These are phyloP conservation scores for Eugnorisma glareosa DNA, from an alignment of 2,888 invertebrate species.

Conservation along the genomic window DNA sequence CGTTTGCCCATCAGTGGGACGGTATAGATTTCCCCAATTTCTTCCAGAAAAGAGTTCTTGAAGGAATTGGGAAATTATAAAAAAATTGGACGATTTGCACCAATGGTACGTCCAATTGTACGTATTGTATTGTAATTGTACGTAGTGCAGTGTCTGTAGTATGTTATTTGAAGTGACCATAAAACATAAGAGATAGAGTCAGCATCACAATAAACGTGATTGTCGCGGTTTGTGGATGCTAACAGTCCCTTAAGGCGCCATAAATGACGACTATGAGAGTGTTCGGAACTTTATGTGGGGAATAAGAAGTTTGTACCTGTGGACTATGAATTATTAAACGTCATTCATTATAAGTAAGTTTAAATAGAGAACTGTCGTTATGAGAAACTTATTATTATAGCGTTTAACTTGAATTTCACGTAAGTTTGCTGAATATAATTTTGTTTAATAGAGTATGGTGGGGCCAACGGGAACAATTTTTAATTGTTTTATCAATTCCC, in stretches of 20 bases:
- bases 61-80: not conserved
- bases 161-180: slow-evolving; percentile 14
- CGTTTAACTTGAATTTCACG: not conserved
- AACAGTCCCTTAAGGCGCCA: slow-evolving; percentile 32
- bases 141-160: not conserved
- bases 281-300: not conserved
- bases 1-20: not conserved
- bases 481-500: too few species aligned
- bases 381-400: not conserved
- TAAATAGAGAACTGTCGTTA: not conserved
- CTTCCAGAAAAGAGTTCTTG: not conserved
- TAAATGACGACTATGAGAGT: slow-evolving; percentile 35
- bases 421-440: not conserved
- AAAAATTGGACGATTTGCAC: not conserved
- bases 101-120: not conserved
- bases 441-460: too few species aligned
- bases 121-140: not conserved
- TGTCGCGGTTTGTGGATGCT: slow-evolving; percentile 8
- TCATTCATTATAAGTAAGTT: not conserved
- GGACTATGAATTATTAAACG: not conserved
- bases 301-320: slow-evolving; percentile 12
- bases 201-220: slow-evolving; percentile 32
- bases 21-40: not conserved
- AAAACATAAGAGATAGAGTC: slow-evolving; percentile 31
- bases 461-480: too few species aligned